phyloP scores from a whole-genome alignment of 2,113 vertebrate genomes.

The Thalassoma bifasciatum region DNA sequence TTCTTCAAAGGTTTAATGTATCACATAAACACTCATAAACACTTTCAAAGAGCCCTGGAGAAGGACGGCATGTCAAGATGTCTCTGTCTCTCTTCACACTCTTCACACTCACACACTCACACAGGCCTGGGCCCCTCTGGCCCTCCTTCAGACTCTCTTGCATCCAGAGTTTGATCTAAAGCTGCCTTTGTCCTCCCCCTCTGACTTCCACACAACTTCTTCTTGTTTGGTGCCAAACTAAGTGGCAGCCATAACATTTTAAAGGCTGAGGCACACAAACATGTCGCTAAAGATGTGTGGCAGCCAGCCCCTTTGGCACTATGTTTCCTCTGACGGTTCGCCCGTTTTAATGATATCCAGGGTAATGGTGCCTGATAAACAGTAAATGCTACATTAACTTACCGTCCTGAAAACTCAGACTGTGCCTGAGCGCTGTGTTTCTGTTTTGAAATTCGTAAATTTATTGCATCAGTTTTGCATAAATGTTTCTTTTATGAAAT shows the following conservation, averaged over 20 bases:
- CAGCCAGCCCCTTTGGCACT: constrained; percentile 26
- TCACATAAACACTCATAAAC: constrained; percentile 64
- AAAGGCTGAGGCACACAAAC: constrained; percentile 34
- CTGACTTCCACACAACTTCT: constrained; percentile 15
- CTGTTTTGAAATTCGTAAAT: background rate
- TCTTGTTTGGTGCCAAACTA: constrained; percentile 37
- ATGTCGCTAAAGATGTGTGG: background rate
- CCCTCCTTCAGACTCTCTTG: constrained; percentile 19
- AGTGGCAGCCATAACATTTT: constrained; percentile 44
- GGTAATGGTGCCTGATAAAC: constrained; percentile 54
- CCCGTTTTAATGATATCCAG: constrained; percentile 57
- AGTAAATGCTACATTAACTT: constrained; percentile 69
- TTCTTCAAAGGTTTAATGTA: constrained; percentile 59
- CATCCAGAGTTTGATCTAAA: constrained; percentile 19
- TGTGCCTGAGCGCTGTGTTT: constrained; percentile 12
- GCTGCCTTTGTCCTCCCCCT: constrained; percentile 3
- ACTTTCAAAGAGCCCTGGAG: constrained; percentile 41
- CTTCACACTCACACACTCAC: constrained; percentile 11
- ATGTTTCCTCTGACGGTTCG: constrained; percentile 42
- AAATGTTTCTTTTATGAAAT: background rate
- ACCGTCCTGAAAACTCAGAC: constrained; percentile 26
- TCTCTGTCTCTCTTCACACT: constrained; percentile 19
- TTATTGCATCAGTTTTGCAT: background rate
- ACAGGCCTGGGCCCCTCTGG: constrained; percentile 9
- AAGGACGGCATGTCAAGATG: constrained; percentile 51